These are phyloP conservation scores for Heteronetta atricapilla DNA, from an alignment of 2,113 vertebrate genomes.

Conservation along the genomic window DNA sequence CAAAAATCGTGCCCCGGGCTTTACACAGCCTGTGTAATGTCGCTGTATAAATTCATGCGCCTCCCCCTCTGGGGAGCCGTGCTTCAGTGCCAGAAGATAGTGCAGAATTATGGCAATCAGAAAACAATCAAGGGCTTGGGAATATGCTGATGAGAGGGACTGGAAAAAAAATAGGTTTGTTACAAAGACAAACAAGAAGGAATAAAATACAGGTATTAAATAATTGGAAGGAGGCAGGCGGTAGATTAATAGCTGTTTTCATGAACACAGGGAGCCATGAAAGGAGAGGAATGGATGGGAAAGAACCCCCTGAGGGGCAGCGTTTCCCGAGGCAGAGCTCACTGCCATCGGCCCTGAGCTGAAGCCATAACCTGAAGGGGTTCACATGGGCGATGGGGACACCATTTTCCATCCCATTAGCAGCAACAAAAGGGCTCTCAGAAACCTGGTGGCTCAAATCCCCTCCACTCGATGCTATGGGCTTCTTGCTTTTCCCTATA, in stretches of 20 bases:
- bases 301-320: not conserved
- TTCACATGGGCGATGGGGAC: not conserved
- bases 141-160: conserved; percentile 52
- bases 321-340: not conserved
- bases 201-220: conserved; percentile 55
- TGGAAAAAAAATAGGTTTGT: conserved; percentile 25
- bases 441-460: not conserved
- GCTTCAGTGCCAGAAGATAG: conserved; percentile 38
- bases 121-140: conserved; percentile 58
- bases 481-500: not conserved
- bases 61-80: conserved; percentile 19
- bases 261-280: not conserved
- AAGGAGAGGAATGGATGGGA: not conserved
- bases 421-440: not conserved
- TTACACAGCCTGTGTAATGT: conserved; percentile 30
- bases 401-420: not conserved
- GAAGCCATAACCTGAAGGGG: conserved; percentile 2
- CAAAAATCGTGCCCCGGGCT: not conserved
- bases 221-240: conserved; percentile 34
- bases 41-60: conserved; percentile 65
- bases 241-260: conserved; percentile 33
- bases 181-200: conserved; percentile 49
- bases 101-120: conserved; percentile 58
- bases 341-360: not conserved
- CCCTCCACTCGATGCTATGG: not conserved